These are phyloP conservation scores for Cheirogaleus major DNA, from an alignment of 2,797 vertebrate genomes.

Conservation along the genomic window DNA sequence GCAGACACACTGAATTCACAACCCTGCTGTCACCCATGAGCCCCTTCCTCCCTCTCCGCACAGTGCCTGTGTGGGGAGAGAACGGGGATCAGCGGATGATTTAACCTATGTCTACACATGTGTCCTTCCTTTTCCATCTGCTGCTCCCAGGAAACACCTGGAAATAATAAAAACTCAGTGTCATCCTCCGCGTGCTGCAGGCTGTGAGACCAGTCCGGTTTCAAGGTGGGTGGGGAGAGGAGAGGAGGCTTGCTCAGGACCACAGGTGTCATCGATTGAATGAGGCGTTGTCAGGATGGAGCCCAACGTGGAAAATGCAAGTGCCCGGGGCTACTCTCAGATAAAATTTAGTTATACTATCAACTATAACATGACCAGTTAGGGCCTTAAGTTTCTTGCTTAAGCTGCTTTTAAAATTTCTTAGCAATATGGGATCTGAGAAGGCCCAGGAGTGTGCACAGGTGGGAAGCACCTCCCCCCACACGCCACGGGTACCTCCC, in stretches of 20 bases:
- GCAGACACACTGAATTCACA: background rate
- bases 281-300: background rate
- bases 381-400: background rate
- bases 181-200: background rate
- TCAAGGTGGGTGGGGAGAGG: background rate
- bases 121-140: background rate
- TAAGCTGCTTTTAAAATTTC: background rate
- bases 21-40: rapidly evolving
- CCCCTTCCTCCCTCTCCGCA: rapidly evolving
- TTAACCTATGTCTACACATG: background rate
- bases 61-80: background rate
- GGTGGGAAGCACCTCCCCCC: background rate
- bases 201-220: background rate
- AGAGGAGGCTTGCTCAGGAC: background rate
- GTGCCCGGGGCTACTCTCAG: background rate
- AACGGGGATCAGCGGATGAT: rapidly evolving
- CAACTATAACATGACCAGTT: rapidly evolving
- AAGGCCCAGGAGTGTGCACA: background rate
- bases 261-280: rapidly evolving
- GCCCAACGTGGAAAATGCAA: background rate
- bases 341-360: background rate
- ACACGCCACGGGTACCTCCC: too few relatives aligned
- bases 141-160: background rate
- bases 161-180: background rate
- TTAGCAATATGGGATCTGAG: too few relatives aligned